A percentile compares a stretch with the other conserved stretches of the same genome.
These are phyloP conservation scores for Ischnus inquisitorius DNA, from an alignment of 2,888 invertebrate species.

Conservation along the genomic window DNA sequence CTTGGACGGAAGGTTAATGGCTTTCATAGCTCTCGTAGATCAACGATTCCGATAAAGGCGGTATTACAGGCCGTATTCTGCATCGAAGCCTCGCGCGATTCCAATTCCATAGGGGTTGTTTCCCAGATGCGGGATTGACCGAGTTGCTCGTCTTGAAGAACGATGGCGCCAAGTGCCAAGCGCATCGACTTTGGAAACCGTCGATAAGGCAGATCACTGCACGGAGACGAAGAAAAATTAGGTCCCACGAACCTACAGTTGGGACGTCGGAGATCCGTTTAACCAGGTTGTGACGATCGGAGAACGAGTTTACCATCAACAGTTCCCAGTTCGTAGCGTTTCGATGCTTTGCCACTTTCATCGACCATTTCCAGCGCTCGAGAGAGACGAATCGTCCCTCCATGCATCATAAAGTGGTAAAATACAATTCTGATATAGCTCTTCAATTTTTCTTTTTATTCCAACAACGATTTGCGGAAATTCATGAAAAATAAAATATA, in stretches of 20 bases:
- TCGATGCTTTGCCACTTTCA: not conserved
- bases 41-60: not conserved
- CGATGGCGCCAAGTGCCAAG: not conserved
- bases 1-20: not conserved
- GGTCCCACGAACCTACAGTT: not conserved
- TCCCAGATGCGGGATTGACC: not conserved
- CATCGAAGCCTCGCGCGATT: not conserved
- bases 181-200: not conserved
- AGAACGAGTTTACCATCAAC: not conserved
- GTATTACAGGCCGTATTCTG: not conserved
- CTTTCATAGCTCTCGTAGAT: conserved; percentile 31
- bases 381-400: conserved; percentile 3
- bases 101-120: not conserved
- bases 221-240: too few relatives aligned
- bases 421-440: too few relatives aligned
- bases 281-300: not conserved
- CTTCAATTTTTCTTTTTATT: too few relatives aligned
- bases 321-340: not conserved
- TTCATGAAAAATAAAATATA: too few relatives aligned
- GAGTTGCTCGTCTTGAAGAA: not conserved
- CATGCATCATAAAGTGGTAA: too few relatives aligned
- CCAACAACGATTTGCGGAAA: too few relatives aligned
- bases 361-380: conserved; percentile 2
- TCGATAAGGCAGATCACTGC: conserved; percentile 23
- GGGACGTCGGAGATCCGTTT: not conserved